A percentile compares a stretch with the other conserved stretches of the same genome.
These are phyloP conservation scores for Cantharis nigra DNA, from an alignment of 2,888 invertebrate genomes.

Conservation along the genomic window DNA sequence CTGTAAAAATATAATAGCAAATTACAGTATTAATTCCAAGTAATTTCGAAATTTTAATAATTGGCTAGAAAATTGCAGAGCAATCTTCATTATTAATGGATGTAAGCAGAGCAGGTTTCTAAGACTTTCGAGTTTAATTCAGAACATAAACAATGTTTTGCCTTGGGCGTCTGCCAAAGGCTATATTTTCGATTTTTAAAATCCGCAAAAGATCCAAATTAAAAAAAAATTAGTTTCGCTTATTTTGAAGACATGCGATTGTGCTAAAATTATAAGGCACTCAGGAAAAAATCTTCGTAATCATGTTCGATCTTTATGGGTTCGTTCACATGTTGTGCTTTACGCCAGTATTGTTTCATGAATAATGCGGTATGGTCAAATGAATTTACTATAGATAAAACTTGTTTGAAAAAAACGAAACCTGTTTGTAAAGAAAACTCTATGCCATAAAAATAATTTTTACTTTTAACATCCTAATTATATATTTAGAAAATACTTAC, in stretches of 20 bases:
- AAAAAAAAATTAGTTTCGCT: not conserved
- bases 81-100: not conserved
- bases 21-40: not conserved
- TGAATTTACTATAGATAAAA: not conserved
- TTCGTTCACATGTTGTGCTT: conserved; percentile 40
- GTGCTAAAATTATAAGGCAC: not conserved
- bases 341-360: conserved; percentile 16
- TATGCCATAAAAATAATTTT: not conserved
- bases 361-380: conserved; percentile 14
- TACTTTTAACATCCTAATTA: not conserved
- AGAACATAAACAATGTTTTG: not conserved
- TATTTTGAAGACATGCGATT: not conserved
- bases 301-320: conserved; percentile 39
- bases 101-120: not conserved
- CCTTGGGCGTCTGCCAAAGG: not conserved
- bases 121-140: not conserved
- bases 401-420: not conserved
- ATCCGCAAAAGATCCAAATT: not conserved
- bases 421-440: not conserved
- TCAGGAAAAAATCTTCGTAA: conserved; percentile 27
- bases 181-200: not conserved
- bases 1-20: not conserved
- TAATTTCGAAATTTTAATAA: not conserved
- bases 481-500: conserved; percentile 57
- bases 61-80: not conserved